A percentile compares a stretch with the other conserved stretches of the same genome.
These are phyloP conservation scores for Enteromius afrohamiltoni DNA, from an alignment of 2,797 vertebrate species.

Conservation along the genomic window DNA sequence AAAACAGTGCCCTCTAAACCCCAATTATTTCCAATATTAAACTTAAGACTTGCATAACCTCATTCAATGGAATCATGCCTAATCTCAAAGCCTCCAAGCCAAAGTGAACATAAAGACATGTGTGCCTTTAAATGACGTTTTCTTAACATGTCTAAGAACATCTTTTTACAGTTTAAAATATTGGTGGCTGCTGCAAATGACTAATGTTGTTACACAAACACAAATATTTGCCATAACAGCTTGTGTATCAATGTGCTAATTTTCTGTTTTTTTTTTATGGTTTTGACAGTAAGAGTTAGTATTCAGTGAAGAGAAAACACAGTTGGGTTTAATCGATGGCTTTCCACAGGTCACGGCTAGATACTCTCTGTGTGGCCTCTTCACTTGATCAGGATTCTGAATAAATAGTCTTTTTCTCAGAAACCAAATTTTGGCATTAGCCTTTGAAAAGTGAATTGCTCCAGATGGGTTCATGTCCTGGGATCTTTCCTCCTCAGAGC, in stretches of 20 bases:
- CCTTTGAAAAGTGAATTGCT: constrained; percentile 14
- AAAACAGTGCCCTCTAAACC: constrained; percentile 31
- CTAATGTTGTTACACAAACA: not conserved
- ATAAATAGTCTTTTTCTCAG: constrained; percentile 32
- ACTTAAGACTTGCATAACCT: constrained; percentile 32
- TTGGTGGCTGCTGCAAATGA: not conserved
- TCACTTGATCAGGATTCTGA: constrained; percentile 17
- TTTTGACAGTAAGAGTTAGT: not conserved
- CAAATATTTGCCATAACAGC: not conserved
- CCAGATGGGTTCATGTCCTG: constrained; percentile 40
- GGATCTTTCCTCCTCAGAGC: not conserved
- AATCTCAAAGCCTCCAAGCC: not conserved
- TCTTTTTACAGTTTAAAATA: not conserved
- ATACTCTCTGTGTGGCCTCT: not conserved
- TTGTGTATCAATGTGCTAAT: not conserved
- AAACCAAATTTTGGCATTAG: constrained; percentile 34
- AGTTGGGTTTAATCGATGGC: not conserved
- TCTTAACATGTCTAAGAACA: not conserved
- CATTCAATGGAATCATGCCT: not conserved
- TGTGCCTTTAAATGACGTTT: not conserved
- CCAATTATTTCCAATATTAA: constrained; percentile 32
- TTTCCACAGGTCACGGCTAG: not conserved
- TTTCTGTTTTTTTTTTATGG: no score
- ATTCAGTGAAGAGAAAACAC: not conserved
- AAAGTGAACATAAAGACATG: not conserved